Conservation (phyloP, 2,888 invertebrate genomes). For the Cheilosia vulpina region DNA sequence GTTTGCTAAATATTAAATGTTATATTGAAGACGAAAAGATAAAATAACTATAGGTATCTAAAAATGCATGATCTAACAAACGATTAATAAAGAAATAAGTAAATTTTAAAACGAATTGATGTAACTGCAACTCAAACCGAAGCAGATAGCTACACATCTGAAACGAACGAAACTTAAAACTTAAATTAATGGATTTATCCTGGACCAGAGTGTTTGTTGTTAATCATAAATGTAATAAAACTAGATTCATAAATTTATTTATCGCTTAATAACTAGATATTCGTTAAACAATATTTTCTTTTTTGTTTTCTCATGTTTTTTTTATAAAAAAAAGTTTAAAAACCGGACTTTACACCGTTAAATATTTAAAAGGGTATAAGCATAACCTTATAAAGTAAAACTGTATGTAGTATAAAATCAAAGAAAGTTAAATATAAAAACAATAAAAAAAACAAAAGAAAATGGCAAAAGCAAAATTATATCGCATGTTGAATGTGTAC, state of each 20-base stretch:
- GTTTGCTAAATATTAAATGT: conserved; percentile 53
- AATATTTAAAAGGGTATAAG: conserved; percentile 30
- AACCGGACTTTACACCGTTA: conserved; percentile 74
- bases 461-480: conserved; percentile 23
- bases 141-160: conserved; percentile 15
- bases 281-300: conserved; percentile 39
- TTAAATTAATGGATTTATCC: conserved; percentile 71
- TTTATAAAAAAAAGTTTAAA: conserved; percentile 23
- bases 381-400: conserved; percentile 39
- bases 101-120: conserved; percentile 49
- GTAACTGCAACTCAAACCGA: conserved; percentile 17
- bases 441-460: conserved; percentile 9
- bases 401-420: conserved; percentile 30
- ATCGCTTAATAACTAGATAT: conserved; percentile 57
- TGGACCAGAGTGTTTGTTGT: conserved; percentile 73
- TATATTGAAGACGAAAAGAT: conserved; percentile 37
- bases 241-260: conserved; percentile 30
- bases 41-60: conserved; percentile 23
- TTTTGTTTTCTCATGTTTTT: conserved; percentile 10
- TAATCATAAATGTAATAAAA: conserved; percentile 66
- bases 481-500: conserved; percentile 73
- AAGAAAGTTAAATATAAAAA: conserved; percentile 16
- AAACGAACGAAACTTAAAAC: conserved; percentile 39
- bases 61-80: conserved; percentile 52
- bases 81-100: conserved; percentile 21